Percentiles rank a stretch among this genome's conserved stretches.
These are phyloP conservation scores for Dermochelys coriacea DNA, from an alignment of 2,797 vertebrate genomes.

Conservation along the genomic window DNA sequence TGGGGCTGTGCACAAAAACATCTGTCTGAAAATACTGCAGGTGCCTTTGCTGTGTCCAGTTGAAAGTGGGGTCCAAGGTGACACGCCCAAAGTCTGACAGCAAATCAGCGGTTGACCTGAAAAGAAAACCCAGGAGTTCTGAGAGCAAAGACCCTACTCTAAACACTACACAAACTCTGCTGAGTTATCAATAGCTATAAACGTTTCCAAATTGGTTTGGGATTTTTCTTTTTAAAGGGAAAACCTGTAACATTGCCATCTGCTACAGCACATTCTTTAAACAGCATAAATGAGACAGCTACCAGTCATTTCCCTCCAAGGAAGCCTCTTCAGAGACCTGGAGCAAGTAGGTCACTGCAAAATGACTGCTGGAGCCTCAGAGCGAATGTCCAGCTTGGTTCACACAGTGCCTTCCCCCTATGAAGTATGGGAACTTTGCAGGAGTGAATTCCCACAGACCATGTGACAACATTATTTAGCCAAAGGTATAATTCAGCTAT, in stretches of 20 bases:
- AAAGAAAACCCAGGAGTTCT: background rate
- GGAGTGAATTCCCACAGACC: background rate
- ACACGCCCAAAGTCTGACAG: background rate
- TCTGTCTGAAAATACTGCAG: background rate
- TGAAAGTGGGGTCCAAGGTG: fast-evolving
- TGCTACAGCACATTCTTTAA: background rate
- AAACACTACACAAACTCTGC: fast-evolving
- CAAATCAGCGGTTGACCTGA: background rate
- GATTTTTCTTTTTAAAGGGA: background rate
- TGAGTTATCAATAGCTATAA: background rate
- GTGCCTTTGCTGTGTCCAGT: fast-evolving
- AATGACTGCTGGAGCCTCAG: fast-evolving
- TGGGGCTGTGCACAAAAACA: background rate
- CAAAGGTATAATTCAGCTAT: background rate
- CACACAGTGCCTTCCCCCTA: background rate
- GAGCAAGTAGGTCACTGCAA: background rate
- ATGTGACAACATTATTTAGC: background rate
- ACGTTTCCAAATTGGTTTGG: background rate
- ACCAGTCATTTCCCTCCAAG: background rate
- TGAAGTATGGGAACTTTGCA: background rate
- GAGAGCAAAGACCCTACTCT: background rate
- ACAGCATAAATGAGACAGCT: background rate
- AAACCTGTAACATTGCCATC: background rate
- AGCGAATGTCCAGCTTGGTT: background rate
- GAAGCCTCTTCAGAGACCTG: too few relatives aligned